Evolutionary conservation across 2,113 vertebrate genomes (phyloP).

Genomic region (Chrysochloris asiatica): DNA sequence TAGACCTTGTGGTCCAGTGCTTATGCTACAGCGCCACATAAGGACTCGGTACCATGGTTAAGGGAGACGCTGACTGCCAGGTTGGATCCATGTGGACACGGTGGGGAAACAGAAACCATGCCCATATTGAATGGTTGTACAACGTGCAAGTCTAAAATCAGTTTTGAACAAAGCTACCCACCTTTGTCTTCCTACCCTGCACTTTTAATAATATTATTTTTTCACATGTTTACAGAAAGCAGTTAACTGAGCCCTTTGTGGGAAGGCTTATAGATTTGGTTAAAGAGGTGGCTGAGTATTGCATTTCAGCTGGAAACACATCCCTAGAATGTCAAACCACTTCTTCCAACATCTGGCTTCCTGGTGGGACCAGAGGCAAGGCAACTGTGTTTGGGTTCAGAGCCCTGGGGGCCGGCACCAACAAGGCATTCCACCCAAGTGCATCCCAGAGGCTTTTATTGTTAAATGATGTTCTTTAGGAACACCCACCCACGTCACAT

Average conservation of each 20-base stretch:
- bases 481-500: constrained; percentile 51
- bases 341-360: constrained; percentile 64
- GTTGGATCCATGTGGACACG: background rate
- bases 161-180: background rate
- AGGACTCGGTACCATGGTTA: background rate
- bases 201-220: background rate
- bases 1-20: too few species aligned
- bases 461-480: constrained; percentile 59
- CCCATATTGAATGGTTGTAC: too few species aligned
- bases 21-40: too few species aligned
- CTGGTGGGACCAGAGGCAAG: background rate
- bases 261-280: constrained; percentile 57
- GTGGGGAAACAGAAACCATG: background rate
- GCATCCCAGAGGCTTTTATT: constrained; percentile 50
- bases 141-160: background rate
- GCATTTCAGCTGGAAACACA: constrained; percentile 65
- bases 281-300: constrained; percentile 58
- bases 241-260: constrained; percentile 38
- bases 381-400: background rate
- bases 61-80: background rate
- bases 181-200: background rate
- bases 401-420: background rate
- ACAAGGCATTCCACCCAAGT: background rate
- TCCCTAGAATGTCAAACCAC: constrained; percentile 62
- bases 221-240: constrained; percentile 53